Base-by-base conservation (phyloP, 2,797 vertebrate genomes). In the Coreius guichenoti region DNA sequence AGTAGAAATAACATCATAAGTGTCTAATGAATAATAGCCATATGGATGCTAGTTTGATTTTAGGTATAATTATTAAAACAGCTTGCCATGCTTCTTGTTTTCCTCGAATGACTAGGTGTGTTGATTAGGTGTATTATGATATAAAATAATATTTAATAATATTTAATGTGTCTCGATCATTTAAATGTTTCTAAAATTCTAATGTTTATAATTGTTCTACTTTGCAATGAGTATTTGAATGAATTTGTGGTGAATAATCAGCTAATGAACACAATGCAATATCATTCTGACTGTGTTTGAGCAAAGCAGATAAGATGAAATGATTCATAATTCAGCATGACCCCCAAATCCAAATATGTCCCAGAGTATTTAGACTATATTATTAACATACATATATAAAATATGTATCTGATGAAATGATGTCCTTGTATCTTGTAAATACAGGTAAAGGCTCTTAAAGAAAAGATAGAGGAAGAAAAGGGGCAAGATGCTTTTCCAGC, bases 401-500 rank as follows among this genome's bases (percentile, higher is more conserved):
- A 73, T 29, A 16, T 5, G 12, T 6, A 39, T 51, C 29, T 39
- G 2, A 69, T 43, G 0, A 31, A 45, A 45, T 14, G 3, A 2
- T 78, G 16, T 54, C 2, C 8, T 85, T 39, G 13, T 47, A 5
- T 67, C 8, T 69, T 65, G 23, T 14, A 19, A 33, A 86, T 56
- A 83, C 89, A 96, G 95, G 95, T 96, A 73, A 92, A 91, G 88
- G 89, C 91, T 43, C 90, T 96, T 58, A 96, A 96, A 89, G 92
- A 95, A 87, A 95, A 94, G 89, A 95, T 96, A 43, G 94, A 94
- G 61, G 88, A 90, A 67, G 92, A 95, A 81, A 92, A 92, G 88
- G 95, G 95, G 23, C 93, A 93, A 88, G 94, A 95, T 90, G 90
- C 85, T 3, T 96, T 95, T 91, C 95, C 95, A 73, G 90, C 92